phyloP scores from a whole-genome alignment of 2,888 invertebrate genomes.

The Silvanus unidentatus region DNA sequence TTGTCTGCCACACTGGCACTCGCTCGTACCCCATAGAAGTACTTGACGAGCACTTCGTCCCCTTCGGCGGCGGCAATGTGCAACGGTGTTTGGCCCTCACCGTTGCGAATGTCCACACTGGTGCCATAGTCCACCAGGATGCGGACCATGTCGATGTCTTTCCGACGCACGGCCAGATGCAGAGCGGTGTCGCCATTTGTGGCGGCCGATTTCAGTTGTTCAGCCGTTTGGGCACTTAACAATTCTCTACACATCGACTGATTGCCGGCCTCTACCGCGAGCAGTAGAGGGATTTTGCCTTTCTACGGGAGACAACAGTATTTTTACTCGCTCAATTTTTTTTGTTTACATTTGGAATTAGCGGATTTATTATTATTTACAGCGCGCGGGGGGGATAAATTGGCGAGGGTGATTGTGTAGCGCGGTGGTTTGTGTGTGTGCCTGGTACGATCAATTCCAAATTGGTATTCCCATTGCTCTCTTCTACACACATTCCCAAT shows the following conservation, averaged over 20 bases:
- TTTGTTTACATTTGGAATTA: constrained; percentile 4
- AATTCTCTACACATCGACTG: constrained; percentile 93
- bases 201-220: constrained; percentile 79
- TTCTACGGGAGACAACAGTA: constrained; percentile 52
- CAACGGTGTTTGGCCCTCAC: constrained; percentile 88
- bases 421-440: background rate
- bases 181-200: constrained; percentile 89
- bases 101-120: constrained; percentile 85
- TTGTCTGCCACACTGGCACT: constrained; percentile 92
- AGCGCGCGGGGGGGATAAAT: too few species aligned
- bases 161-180: constrained; percentile 87
- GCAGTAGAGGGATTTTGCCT: constrained; percentile 87
- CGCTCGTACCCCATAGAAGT: constrained; percentile 90
- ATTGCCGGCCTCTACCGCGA: constrained; percentile 93
- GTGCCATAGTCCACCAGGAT: constrained; percentile 91
- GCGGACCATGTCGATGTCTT: constrained; percentile 86
- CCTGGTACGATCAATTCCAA: background rate
- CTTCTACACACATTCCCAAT: background rate
- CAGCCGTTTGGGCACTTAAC: constrained; percentile 77
- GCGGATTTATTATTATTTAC: background rate
- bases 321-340: background rate
- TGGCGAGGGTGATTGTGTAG: background rate
- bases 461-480: background rate
- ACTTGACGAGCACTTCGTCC: constrained; percentile 90
- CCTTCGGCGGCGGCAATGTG: constrained; percentile 96